A percentile compares a stretch with the other conserved stretches of the same genome.
These are phyloP conservation scores for Syngnathus rostellatus DNA, from an alignment of 2,797 vertebrate genomes.

Conservation along the genomic window DNA sequence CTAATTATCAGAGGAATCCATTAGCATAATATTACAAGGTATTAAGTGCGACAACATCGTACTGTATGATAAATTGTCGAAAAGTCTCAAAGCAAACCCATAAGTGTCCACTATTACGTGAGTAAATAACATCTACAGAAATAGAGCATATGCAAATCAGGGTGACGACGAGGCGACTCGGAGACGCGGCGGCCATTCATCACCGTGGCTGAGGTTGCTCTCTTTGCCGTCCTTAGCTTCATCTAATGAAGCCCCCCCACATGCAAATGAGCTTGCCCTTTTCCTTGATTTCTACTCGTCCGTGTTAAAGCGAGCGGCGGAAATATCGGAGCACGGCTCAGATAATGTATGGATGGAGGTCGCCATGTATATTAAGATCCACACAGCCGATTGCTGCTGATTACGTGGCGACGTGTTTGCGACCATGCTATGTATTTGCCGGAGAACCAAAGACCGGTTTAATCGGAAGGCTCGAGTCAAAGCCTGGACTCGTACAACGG, in stretches of 20 bases:
- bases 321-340: slow-evolving; percentile 40
- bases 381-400: not conserved
- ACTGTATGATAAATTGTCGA: not conserved
- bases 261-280: slow-evolving; percentile 98
- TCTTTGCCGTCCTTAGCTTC: slow-evolving; percentile 91
- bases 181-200: slow-evolving; percentile 95
- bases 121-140: slow-evolving; percentile 62
- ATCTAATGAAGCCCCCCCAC: slow-evolving; percentile 95
- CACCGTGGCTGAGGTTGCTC: slow-evolving; percentile 88
- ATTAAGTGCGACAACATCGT: not conserved
- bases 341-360: slow-evolving; percentile 57
- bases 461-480: not conserved
- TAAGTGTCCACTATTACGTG: slow-evolving; percentile 67
- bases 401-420: not conserved
- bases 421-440: not conserved
- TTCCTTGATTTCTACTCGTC: slow-evolving; percentile 68
- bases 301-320: slow-evolving; percentile 59
- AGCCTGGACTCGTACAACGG: too few species aligned
- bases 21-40: not conserved
- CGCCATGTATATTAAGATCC: slow-evolving; percentile 18
- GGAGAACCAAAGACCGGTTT: not conserved
- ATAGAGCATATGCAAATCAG: slow-evolving; percentile 85
- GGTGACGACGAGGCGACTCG: slow-evolving; percentile 84
- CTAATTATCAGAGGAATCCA: not conserved
- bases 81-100: slow-evolving; percentile 18